These are phyloP conservation scores for Polyergus mexicanus DNA, from an alignment of 1,140 invertebrate species.

Conservation along the genomic window DNA sequence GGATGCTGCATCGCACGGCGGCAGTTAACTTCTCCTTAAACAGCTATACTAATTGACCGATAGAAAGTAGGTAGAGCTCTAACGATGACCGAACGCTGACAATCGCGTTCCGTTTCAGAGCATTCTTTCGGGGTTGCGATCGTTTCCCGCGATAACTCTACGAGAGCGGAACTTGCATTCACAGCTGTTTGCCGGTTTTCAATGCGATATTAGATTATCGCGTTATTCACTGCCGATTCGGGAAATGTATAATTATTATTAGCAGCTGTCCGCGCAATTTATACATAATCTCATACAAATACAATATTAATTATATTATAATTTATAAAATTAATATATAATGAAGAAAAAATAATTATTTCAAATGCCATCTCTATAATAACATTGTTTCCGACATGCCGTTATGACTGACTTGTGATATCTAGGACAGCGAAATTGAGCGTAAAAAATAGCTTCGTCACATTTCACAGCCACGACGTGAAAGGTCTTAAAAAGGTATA, in stretches of 20 bases:
- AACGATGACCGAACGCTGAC: slow-evolving; percentile 70
- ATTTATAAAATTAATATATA: background rate
- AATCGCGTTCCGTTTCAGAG: slow-evolving; percentile 71
- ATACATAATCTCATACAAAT: background rate
- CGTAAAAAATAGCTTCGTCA: slow-evolving; percentile 37
- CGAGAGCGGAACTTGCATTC: slow-evolving; percentile 37
- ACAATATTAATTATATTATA: background rate
- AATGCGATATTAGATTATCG: background rate
- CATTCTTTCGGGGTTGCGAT: slow-evolving; percentile 63
- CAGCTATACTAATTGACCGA: slow-evolving; percentile 80
- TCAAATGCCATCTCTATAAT: background rate
- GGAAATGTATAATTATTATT: slow-evolving; percentile 21
- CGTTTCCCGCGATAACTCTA: slow-evolving; percentile 14
- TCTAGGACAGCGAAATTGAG: slow-evolving; percentile 14
- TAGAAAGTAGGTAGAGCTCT: slow-evolving; percentile 76
- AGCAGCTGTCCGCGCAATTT: background rate
- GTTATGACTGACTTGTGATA: slow-evolving; percentile 7
- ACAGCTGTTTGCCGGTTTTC: slow-evolving; percentile 9
- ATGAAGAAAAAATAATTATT: background rate
- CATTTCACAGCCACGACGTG: slow-evolving; percentile 18
- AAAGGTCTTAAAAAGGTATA: slow-evolving; percentile 35
- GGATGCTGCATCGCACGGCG: slow-evolving; percentile 32
- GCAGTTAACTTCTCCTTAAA: slow-evolving; percentile 75
- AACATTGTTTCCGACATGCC: background rate
- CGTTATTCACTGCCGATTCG: background rate